phyloP scores from a whole-genome alignment of 1,140 invertebrate species.

The Hormaphis cornu region DNA sequence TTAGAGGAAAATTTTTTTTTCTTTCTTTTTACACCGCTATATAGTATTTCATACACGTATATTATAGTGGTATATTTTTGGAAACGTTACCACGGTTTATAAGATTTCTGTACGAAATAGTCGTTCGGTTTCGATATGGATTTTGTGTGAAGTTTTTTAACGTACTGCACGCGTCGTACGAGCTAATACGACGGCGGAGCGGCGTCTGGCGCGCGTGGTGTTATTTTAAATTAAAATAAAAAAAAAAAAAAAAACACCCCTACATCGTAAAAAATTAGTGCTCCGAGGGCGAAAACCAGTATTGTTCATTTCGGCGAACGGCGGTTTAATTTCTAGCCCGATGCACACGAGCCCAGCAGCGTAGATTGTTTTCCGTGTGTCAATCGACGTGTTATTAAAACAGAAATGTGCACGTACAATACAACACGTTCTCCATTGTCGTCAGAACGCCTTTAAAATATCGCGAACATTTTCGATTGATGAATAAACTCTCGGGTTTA shows the following conservation, averaged over 20 bases:
- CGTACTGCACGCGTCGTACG: background rate
- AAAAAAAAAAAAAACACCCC: background rate
- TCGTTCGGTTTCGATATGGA: no score
- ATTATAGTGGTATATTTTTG: no score
- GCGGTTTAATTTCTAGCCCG: conserved; percentile 15
- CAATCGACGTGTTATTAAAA: background rate
- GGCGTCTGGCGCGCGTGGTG: background rate
- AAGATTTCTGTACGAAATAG: no score
- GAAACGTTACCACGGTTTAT: no score
- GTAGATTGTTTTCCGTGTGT: background rate
- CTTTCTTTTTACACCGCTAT: no score
- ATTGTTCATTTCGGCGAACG: conserved; percentile 15
- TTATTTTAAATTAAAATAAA: conserved; percentile 18
- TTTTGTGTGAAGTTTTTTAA: no score
- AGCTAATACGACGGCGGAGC: background rate
- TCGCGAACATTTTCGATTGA: no score
- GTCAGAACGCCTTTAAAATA: no score
- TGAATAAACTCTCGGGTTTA: no score
- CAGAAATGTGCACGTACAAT: background rate
- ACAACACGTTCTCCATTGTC: no score
- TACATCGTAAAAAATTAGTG: background rate
- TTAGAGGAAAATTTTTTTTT: no score
- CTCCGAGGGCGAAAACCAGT: background rate
- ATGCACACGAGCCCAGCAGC: background rate
- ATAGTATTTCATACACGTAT: no score